Conservation (phyloP, 2,888 invertebrate species). For the Operophtera brumata region DNA sequence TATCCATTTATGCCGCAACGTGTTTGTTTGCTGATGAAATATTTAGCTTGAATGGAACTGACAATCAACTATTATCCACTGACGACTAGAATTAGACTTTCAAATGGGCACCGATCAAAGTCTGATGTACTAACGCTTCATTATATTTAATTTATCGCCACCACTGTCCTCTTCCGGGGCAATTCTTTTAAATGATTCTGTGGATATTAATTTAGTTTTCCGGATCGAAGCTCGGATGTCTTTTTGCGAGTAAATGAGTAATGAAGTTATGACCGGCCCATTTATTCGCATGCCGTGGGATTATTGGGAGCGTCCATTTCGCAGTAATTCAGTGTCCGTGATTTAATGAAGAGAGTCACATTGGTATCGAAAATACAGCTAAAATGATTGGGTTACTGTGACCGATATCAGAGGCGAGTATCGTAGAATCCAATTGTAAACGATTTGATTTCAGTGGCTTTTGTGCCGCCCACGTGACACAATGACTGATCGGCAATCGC, state of each 20-base stretch:
- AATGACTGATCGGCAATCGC: conserved; percentile 36
- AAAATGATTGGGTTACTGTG: neutral
- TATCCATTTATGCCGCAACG: conserved; percentile 28
- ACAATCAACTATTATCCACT: conserved; percentile 37
- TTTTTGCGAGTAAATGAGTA: conserved; percentile 35
- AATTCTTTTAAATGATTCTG: conserved; percentile 9
- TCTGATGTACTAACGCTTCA: conserved; percentile 21
- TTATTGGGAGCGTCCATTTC: conserved; percentile 39
- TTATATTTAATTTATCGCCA: conserved; percentile 36
- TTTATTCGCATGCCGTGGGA: conserved; percentile 40
- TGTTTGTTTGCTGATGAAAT: conserved; percentile 42
- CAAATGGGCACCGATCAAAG: conserved; percentile 47
- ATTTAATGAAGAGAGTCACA: conserved; percentile 33
- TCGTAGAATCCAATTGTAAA: too few relatives aligned
- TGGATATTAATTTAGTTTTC: conserved; percentile 15
- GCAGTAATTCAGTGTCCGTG: conserved; percentile 41
- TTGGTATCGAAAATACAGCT: conserved; percentile 16
- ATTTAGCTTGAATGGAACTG: conserved; percentile 39
- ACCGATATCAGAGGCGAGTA: conserved; percentile 2
- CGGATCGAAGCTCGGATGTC: conserved; percentile 1
- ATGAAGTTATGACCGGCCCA: conserved; percentile 41
- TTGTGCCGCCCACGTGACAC: conserved; percentile 27
- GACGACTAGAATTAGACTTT: conserved; percentile 46
- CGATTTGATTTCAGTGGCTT: too few relatives aligned
- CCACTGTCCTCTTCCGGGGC: conserved; percentile 16